A percentile compares a stretch with the other conserved stretches of the same genome.
Evolutionary conservation across 92 coral and sea anemone species (phyloP).

Genomic region (Zoanthus sociatus): DNA sequence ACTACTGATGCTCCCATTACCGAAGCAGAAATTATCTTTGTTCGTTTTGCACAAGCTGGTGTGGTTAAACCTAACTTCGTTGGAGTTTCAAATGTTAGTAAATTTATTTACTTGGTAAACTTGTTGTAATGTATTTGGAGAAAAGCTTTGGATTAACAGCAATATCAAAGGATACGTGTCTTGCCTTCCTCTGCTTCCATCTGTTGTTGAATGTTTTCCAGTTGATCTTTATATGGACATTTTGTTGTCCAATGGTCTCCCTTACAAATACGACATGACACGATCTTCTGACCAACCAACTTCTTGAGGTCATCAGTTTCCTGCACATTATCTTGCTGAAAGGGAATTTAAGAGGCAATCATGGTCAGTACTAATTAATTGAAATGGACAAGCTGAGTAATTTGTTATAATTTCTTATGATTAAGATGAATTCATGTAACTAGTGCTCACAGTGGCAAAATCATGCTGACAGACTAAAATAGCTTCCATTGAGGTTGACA

Average conservation of each 20-base stretch:
- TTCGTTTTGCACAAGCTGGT: too few species aligned
- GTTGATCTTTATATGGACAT: slow-evolving; percentile 98
- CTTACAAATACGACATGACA: slow-evolving; percentile 97
- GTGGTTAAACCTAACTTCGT: too few species aligned
- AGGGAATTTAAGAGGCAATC: background rate
- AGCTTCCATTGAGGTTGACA: background rate
- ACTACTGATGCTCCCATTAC: too few species aligned
- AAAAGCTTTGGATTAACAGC: too few species aligned
- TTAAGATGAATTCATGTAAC: background rate
- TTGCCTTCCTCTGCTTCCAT: slow-evolving; percentile 85
- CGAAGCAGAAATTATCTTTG: too few species aligned
- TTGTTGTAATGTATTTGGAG: background rate
- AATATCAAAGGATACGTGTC: slow-evolving; percentile 71
- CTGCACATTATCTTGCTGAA: slow-evolving; percentile 78
- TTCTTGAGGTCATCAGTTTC: slow-evolving; percentile 86
- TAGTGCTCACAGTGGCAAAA: background rate
- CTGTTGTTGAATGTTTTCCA: slow-evolving; percentile 93
- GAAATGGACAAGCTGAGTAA: background rate
- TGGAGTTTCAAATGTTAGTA: too few species aligned
- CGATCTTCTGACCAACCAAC: slow-evolving; percentile 87
- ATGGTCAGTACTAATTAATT: background rate
- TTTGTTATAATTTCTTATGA: background rate
- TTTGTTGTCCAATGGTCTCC: slow-evolving; percentile 99
- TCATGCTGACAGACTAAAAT: background rate
- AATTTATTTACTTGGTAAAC: too few species aligned